These are phyloP conservation scores for Fragum whitleyi DNA, from an alignment of 2,888 invertebrate genomes.

Conservation along the genomic window DNA sequence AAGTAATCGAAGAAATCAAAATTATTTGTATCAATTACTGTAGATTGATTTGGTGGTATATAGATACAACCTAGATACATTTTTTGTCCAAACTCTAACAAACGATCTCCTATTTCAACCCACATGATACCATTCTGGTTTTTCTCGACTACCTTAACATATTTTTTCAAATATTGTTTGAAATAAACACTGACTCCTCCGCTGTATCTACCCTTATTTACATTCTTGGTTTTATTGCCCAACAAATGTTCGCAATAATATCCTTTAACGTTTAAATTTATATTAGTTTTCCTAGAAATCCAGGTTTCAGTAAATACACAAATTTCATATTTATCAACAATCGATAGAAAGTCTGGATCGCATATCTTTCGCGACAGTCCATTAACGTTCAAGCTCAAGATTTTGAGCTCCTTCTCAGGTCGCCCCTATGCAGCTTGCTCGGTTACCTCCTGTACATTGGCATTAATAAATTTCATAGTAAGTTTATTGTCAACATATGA, in stretches of 20 bases:
- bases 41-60: constrained; percentile 30
- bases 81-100: constrained; percentile 13
- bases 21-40: background rate
- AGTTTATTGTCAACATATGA: constrained; percentile 21
- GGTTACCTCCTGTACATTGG: background rate
- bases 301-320: constrained; percentile 1
- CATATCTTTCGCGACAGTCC: constrained; percentile 13
- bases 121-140: background rate
- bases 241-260: constrained; percentile 24
- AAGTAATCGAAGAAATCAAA: constrained; percentile 15
- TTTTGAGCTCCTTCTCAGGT: constrained; percentile 8
- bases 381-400: constrained; percentile 16
- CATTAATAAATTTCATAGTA: constrained; percentile 19
- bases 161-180: background rate
- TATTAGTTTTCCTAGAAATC: constrained; percentile 8
- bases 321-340: background rate
- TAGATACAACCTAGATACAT: constrained; percentile 27
- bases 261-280: background rate
- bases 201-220: constrained; percentile 21
- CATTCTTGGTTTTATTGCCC: constrained; percentile 28
- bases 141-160: background rate
- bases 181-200: constrained; percentile 17
- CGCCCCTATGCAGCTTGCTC: background rate
- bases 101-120: constrained; percentile 4
- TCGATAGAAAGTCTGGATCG: constrained; percentile 3